Base-by-base conservation (phyloP, 2,113 vertebrate species). In the Corvus hawaiiensis region DNA sequence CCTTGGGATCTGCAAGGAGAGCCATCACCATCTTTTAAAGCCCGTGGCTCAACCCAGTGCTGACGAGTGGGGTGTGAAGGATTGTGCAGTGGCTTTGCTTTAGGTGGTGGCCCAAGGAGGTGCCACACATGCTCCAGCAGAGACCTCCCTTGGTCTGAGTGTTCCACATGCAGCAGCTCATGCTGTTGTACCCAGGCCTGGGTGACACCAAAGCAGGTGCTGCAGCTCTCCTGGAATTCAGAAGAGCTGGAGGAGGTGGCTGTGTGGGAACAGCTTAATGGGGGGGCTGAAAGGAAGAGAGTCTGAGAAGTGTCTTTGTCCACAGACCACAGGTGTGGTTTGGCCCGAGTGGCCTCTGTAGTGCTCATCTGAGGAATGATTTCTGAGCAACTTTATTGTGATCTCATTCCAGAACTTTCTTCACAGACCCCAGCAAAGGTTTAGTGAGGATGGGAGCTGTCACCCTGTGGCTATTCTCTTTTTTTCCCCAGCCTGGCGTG, bases 71-170 rank as follows among this genome's bases (percentile, higher is more conserved):
- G 22, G 16, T 1, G 0, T 39, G 75, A 39, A n/a, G 11, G 63
- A 12, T 26, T 41, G 5, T 61, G 39, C 17, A 7, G 19, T 44
- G 56, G n/a, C 74, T 96, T 54, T 54, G 10, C 12, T 86, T 41
- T 18, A n/a, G 14, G 2, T 54, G 37, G 30, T 72, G 11, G 23
- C 19, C 35, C 26, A 3, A 17, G 43, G 54, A 54, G 22, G 9
- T 21, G 9, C 13, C 6, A 2, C 10, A 10, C 1, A 0, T 10
- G 24, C 8, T 44, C 18, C 30, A 23, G 46, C 28, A 58, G 64
- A 35, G 32, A 32, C 6, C 10, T 67, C 28, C 51, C 35, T 32
- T 64, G 41, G 15, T 48, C 49, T 52, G 17, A 21, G 30, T 54
- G 22, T 18, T 82, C 44, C 2, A 1, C 3, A 15, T 1, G 4